phyloP scores from a whole-genome alignment of 2,888 invertebrate genomes.

The Parthenolecanium corni region DNA sequence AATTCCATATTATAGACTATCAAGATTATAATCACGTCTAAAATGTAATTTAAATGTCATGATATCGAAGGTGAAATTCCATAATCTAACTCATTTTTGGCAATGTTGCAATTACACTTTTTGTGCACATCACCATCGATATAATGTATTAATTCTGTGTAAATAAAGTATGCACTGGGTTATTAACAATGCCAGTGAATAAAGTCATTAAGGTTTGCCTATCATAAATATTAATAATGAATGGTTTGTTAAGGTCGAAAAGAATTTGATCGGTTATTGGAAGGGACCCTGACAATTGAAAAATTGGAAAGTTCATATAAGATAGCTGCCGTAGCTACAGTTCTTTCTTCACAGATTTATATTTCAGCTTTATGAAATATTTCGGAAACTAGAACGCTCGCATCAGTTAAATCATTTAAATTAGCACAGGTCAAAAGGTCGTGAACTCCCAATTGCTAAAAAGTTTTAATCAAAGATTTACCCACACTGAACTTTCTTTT shows the following conservation, averaged over 20 bases:
- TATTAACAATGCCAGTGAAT: slow-evolving; percentile 39
- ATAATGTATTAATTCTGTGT: no score
- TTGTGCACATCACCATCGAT: no score
- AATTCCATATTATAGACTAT: no score
- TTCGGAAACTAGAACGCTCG: slow-evolving; percentile 34
- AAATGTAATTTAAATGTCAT: no score
- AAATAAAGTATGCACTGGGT: no score
- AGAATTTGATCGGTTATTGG: slow-evolving; percentile 34
- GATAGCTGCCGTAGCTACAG: slow-evolving; percentile 42
- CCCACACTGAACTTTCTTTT: background rate
- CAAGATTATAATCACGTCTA: no score
- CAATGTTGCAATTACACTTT: no score
- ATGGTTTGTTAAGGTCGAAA: slow-evolving; percentile 41
- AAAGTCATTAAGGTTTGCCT: slow-evolving; percentile 39
- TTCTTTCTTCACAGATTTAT: slow-evolving; percentile 42
- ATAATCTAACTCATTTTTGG: no score
- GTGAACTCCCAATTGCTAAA: slow-evolving; percentile 49
- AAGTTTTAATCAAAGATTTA: slow-evolving; percentile 26
- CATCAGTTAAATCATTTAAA: slow-evolving; percentile 38
- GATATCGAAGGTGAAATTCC: background rate
- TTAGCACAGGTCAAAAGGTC: slow-evolving; percentile 58
- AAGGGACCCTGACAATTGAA: slow-evolving; percentile 38
- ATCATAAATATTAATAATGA: slow-evolving; percentile 42
- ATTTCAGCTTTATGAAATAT: slow-evolving; percentile 43
- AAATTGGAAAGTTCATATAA: slow-evolving; percentile 33